Evolutionary conservation across 2,797 vertebrate species (phyloP).

Genomic region (Acrocephalus scirpaceus): DNA sequence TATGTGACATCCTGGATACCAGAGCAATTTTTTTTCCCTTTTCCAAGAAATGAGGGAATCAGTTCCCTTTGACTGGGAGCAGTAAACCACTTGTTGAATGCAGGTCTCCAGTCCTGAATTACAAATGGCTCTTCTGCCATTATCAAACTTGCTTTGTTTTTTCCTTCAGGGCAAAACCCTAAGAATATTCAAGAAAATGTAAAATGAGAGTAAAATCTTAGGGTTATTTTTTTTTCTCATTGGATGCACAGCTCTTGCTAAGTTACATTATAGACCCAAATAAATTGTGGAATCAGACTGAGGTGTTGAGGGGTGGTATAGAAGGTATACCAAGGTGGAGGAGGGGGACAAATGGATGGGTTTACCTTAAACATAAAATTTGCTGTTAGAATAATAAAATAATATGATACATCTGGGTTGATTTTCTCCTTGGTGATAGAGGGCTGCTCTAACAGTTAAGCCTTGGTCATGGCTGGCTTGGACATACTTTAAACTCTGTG

Average conservation of each 20-base stretch:
- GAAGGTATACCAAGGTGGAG: neutral
- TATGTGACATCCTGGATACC: conserved; percentile 21
- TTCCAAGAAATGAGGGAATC: conserved; percentile 49
- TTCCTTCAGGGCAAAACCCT: neutral
- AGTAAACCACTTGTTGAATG: conserved; percentile 18
- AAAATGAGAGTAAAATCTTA: neutral
- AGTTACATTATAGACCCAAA: neutral
- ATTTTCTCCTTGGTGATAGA: conserved; percentile 36
- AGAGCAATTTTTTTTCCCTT: conserved; percentile 14
- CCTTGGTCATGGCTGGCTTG: conserved; percentile 72
- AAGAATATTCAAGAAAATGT: neutral
- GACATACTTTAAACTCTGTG: conserved; percentile 55
- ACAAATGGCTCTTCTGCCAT: neutral
- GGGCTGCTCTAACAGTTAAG: conserved; percentile 6
- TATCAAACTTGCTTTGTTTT: neutral
- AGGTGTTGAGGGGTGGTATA: neutral
- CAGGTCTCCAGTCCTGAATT: neutral
- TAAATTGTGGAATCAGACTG: neutral
- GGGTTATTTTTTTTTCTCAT: neutral
- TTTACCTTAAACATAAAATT: neutral
- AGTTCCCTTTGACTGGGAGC: neutral
- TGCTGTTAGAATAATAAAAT: neutral
- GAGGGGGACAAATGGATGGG: neutral
- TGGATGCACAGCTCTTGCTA: neutral
- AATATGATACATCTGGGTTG: conserved; percentile 43